Evolutionary conservation across 2,888 invertebrate species (phyloP).

Genomic region (Nowickia ferox): DNA sequence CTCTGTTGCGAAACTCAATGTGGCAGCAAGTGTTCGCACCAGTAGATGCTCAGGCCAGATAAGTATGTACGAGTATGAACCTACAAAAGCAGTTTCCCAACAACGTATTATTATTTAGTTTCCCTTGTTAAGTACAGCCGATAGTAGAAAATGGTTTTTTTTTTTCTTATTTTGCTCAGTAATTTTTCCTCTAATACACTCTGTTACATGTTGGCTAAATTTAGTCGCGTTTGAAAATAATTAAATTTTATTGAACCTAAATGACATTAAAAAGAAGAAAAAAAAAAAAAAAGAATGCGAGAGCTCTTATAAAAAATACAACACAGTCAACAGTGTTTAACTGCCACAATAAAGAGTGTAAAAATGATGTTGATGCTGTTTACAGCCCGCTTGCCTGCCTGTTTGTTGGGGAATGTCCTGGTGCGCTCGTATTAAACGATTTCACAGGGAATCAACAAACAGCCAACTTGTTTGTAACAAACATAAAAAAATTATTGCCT

Average conservation of each 20-base stretch:
- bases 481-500: conserved; percentile 37
- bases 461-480: conserved; percentile 2
- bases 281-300: neutral
- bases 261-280: conserved; percentile 59
- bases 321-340: conserved; percentile 24
- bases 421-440: neutral
- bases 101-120: conserved; percentile 1
- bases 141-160: neutral
- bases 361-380: conserved; percentile 24
- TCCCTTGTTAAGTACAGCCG: conserved; percentile 37
- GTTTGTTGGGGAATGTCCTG: neutral
- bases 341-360: conserved; percentile 48
- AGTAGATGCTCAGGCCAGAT: conserved; percentile 5
- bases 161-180: neutral
- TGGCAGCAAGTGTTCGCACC: conserved; percentile 11
- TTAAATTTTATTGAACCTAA: conserved; percentile 72
- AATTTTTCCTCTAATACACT: conserved; percentile 30
- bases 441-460: neutral
- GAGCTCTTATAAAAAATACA: neutral
- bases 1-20: conserved; percentile 12
- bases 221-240: conserved; percentile 67
- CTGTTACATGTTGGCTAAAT: conserved; percentile 39
- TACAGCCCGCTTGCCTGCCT: conserved; percentile 4
- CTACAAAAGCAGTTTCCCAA: neutral
- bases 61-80: neutral